Evolutionary conservation across 2,888 invertebrate genomes (phyloP).

Genomic region (Clitarchus hookeri): DNA sequence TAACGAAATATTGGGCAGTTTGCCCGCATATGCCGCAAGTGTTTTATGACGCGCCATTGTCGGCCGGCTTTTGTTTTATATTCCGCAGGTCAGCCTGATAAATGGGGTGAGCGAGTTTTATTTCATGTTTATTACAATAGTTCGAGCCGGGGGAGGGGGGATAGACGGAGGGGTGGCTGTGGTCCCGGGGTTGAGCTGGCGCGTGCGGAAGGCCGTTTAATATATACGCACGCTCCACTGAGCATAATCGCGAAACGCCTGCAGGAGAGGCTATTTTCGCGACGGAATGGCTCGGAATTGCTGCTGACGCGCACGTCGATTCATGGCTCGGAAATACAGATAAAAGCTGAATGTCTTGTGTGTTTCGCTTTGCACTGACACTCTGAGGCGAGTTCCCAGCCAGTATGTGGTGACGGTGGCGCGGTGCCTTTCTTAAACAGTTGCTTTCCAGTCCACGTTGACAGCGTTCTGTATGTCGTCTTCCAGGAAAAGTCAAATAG

Average conservation of each 20-base stretch:
- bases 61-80: neutral
- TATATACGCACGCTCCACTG: neutral
- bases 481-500: no score
- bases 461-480: no score
- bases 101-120: constrained; percentile 14
- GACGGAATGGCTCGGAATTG: neutral
- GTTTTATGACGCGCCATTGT: constrained; percentile 14
- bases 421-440: no score
- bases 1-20: constrained; percentile 14
- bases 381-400: no score
- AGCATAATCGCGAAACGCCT: neutral
- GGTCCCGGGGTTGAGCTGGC: neutral
- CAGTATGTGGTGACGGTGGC: no score
- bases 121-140: constrained; percentile 14
- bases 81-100: constrained; percentile 4
- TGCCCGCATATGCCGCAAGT: constrained; percentile 10
- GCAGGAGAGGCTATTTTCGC: neutral
- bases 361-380: no score
- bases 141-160: neutral
- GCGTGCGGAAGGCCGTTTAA: neutral
- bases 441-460: no score
- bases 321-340: neutral
- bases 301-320: neutral
- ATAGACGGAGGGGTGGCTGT: neutral
- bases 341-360: neutral